Base-by-base conservation (phyloP, 2,113 vertebrate genomes). In the Phrynosoma blainvillii region DNA sequence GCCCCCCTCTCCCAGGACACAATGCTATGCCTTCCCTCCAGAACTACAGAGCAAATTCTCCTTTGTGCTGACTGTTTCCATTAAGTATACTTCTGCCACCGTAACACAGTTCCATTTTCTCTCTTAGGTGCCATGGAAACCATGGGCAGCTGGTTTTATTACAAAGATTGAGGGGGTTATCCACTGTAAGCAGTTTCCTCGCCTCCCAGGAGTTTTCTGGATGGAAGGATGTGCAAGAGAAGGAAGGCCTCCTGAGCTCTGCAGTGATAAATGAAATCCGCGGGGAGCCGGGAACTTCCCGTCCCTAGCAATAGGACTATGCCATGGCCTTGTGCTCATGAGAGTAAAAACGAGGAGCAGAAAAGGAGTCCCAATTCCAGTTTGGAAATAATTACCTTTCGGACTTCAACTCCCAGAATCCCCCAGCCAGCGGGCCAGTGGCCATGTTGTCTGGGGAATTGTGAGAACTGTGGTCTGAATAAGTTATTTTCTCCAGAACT, bases 61-160 rank as follows among this genome's bases (percentile, higher is more conserved):
- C 76, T 82, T 66, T 3, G 0, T 75, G 78, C 52, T 9, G 21
- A 56, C 74, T 54, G 74, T 54, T 12, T 74, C 70, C 0, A 8
- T 79, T 86, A 1, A 0, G 73, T 89, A 75, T 62, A 62, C 13
- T 62, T 12, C 80, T 18, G 77, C 85, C 42, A 5, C 13, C 77
- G 92, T 93, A 91, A 62, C 89, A 85, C 90, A 90, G 91, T 79
- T 90, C 23, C 21, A 0, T 12, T 87, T 25, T 88, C 75, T 76
- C 0, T n/a, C 85, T 52, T 2, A 16, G 91, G 87, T 92, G 9
- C 93, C 93, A 94, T 94, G 91, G 95, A 91, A 94, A 95, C 93
- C 87, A 93, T 92, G 86, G 92, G 90, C 82, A 21, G 47, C 87
- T 90, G 89, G 89, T 86, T 89, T 93, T 90, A 92, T 93, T 92